Evolutionary conservation across 2,888 invertebrate species (phyloP).

Genomic region (Dryadula phaetusa): DNA sequence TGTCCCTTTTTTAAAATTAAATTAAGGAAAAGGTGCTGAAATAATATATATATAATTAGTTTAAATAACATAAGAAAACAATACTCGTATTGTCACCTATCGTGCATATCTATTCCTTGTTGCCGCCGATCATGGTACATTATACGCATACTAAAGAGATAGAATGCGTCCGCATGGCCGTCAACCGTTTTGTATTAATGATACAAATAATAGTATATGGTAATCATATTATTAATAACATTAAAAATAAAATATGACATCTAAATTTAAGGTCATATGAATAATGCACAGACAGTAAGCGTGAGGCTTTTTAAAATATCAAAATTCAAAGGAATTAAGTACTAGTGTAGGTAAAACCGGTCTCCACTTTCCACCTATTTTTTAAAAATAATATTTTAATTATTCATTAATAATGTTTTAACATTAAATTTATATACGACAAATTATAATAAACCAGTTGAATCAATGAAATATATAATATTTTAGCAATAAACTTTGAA

Average conservation of each 20-base stretch:
- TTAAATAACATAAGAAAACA: conserved; percentile 45
- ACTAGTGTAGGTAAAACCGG: background rate
- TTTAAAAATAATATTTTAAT: too few relatives aligned
- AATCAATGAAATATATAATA: too few relatives aligned
- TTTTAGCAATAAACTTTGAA: too few relatives aligned
- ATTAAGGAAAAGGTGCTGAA: conserved; percentile 37
- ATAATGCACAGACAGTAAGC: too few relatives aligned
- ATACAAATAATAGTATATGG: conserved; percentile 25
- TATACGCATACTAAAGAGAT: conserved; percentile 61
- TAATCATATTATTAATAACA: background rate
- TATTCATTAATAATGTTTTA: too few relatives aligned
- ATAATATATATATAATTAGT: conserved; percentile 14
- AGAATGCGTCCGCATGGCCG: conserved; percentile 29
- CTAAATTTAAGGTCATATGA: too few relatives aligned
- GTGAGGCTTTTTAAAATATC: too few relatives aligned
- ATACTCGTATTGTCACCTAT: conserved; percentile 44
- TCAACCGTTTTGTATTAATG: conserved; percentile 31
- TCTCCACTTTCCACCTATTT: background rate
- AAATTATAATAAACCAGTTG: too few relatives aligned
- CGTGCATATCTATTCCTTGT: conserved; percentile 66
- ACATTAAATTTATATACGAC: too few relatives aligned
- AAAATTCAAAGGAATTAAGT: background rate
- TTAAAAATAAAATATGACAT: background rate
- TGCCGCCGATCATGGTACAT: conserved; percentile 55
- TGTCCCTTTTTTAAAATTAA: too few relatives aligned